Evolutionary conservation across 2,888 invertebrate species (phyloP), one percentile per base, ranked within the genome.

Genomic region (Bibio marci): DNA sequence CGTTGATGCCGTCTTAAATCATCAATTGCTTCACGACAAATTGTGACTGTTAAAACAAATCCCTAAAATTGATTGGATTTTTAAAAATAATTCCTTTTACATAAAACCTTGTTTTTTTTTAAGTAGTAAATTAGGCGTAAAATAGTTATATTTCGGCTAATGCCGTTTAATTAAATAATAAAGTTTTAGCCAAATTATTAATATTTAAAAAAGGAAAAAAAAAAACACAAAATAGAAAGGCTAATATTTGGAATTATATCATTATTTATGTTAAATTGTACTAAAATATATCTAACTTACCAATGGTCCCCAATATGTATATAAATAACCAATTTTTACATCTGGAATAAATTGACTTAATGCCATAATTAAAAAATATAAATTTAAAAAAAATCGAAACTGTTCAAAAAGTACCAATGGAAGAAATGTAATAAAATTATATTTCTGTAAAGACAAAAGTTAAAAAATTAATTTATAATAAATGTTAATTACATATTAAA

Each of bases 241-340:
- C n/a, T n/a, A n/a, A n/a, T n/a, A n/a, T n/a, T n/a, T n/a, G n/a
- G n/a, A n/a, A n/a, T n/a, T n/a, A n/a, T n/a, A n/a, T n/a, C 38
- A 43, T 33, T 33, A 33, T 19, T 11, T 13, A 10, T 8, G 7
- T 13, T 35, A 38, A 39, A 32, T 18, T 22, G 28, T 15, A 17
- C 26, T 18, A 42, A 17, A 28, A 35, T 18, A 38, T 30, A 30
- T 18, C 22, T 17, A 38, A 57, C 65, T 66, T 58, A 76, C 77
- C 56, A 98, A 62, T 34, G 98, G 98, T 44, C 92, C 97, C 98
- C 98, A 99, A 62, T 99, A 99, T 1, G 98, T 99, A 62, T 97
- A 98, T 33, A 97, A 73, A 58, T 92, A 94, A 3, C 98, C 97
- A 52, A 99, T 91, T 50, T 88, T 72, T 48, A 98, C 82, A 53